Evolutionary conservation across 2,888 invertebrate species (phyloP), one percentile per base, ranked within the genome.

Genomic region (Pantelozetes paolii): DNA sequence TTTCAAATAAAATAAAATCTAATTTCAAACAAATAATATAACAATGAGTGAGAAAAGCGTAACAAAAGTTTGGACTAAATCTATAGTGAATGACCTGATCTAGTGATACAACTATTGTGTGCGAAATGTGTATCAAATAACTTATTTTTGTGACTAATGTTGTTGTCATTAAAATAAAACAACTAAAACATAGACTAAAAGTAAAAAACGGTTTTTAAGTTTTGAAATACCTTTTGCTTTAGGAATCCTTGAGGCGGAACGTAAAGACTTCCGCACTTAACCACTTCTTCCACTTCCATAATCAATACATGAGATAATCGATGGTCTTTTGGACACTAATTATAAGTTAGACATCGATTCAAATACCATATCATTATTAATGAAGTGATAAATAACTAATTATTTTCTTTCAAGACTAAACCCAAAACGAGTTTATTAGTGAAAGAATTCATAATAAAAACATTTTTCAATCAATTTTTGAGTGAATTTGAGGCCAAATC

Each of bases 171-270:
- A n/a, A n/a, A n/a, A n/a, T n/a, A n/a, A n/a, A n/a, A n/a, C n/a
- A n/a, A n/a, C n/a, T n/a, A n/a, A n/a, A 54, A 54, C 11, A 54
- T 20, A 54, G 20, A 54, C 20, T 15, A n/a, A 59, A 28, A 30
- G 1, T 59, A 28, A 28, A 8, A 30, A 15, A 28, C 28, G 20
- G 15, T 20, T 59, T 30, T 28, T 59, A 45, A 2, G 8, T 13
- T 6, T 15, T 64, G n/a, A 32, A n/a, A 64, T 64, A 72, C 72
- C 72, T 70, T 70, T 70, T 72, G 72, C 42, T 62, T 72, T 23
- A 72, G 72, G 15, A 72, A 72, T 18, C 59, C 40, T 40, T 72
- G 72, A 11, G 54, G 42, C 40, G 72, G 72, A 40, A 72, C 42
- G n/a, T 40, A 72, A 15, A 72, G 72, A 59, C 45, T 57, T 28